Evolutionary conservation across 2,888 invertebrate genomes (phyloP).

Genomic region (Megamerina dolium): DNA sequence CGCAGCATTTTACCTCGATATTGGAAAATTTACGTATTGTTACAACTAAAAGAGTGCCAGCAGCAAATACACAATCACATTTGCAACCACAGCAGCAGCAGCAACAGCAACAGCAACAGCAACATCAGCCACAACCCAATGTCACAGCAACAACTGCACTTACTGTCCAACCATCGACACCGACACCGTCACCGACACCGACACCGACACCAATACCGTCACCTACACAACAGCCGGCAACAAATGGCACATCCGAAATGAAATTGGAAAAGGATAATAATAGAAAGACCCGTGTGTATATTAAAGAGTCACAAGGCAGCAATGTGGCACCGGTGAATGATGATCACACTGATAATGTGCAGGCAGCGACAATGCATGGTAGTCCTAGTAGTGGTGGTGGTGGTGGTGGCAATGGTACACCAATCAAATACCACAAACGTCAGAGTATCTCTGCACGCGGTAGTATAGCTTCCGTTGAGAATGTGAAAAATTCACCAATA

Average conservation of each 20-base stretch:
- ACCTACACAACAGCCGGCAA: conserved; percentile 22
- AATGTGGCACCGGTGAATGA: neutral
- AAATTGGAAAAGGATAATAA: conserved; percentile 11
- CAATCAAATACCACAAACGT: conserved; percentile 20
- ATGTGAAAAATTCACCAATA: conserved; percentile 16
- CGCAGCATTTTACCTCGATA: conserved; percentile 47
- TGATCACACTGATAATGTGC: conserved; percentile 6
- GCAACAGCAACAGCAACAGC: conserved; percentile 17
- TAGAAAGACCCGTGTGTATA: conserved; percentile 27
- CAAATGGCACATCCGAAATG: conserved; percentile 5
- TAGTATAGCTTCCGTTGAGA: conserved; percentile 9
- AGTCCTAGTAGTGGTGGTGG: neutral
- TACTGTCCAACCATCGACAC: neutral
- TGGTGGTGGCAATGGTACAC: conserved; percentile 3
- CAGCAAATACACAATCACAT: conserved; percentile 25
- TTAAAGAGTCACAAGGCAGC: conserved; percentile 13
- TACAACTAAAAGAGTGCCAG: conserved; percentile 33
- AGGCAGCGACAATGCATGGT: conserved; percentile 4
- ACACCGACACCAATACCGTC: neutral
- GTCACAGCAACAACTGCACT: conserved; percentile 2
- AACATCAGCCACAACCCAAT: conserved; percentile 11
- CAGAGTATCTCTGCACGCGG: conserved; percentile 29
- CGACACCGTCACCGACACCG: neutral
- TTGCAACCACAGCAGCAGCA: conserved; percentile 18
- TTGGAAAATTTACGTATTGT: conserved; percentile 46